These are phyloP conservation scores for Odocoileus hemionus DNA, from an alignment of 2,113 vertebrate species.

Conservation along the genomic window DNA sequence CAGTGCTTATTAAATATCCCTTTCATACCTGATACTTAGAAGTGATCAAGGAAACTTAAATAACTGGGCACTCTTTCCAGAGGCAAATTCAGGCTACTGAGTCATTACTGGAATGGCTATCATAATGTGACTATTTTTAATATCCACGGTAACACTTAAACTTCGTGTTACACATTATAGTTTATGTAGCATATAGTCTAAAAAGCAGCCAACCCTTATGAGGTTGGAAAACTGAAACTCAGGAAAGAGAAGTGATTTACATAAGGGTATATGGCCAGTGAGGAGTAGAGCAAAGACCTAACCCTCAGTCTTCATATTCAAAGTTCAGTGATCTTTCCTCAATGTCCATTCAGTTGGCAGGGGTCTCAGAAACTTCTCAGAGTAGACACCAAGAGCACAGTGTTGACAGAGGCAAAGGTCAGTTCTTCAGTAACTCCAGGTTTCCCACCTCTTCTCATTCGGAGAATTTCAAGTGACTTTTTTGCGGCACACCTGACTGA, in stretches of 20 bases:
- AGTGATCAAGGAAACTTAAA: not conserved
- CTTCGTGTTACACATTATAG: not conserved
- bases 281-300: not conserved
- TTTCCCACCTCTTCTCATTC: not conserved
- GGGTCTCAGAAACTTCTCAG: not conserved
- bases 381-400: not conserved
- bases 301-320: not conserved
- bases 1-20: not conserved
- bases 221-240: not conserved
- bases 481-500: not conserved
- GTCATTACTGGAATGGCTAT: not conserved
- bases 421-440: not conserved
- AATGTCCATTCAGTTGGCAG: not conserved
- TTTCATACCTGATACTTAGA: not conserved
- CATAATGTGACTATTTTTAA: not conserved
- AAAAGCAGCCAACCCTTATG: not conserved
- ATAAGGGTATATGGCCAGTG: not conserved
- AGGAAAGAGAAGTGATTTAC: not conserved
- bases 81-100: not conserved
- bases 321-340: not conserved
- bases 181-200: not conserved
- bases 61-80: not conserved
- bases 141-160: not conserved
- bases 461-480: not conserved
- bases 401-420: not conserved